Conservation (phyloP, 2,888 invertebrate genomes). For the Agrotis puta region DNA sequence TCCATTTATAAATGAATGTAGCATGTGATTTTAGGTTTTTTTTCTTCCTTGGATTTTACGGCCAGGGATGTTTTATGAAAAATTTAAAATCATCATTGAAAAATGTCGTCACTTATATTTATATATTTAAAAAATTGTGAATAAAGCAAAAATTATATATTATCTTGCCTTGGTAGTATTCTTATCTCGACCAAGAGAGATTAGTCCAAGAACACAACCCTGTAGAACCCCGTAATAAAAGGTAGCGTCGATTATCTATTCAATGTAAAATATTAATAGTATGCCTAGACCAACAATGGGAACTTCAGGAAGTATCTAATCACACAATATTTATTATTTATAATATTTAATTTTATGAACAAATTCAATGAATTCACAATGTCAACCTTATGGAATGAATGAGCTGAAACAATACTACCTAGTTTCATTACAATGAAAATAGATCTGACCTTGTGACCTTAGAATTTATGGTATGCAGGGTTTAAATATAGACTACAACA, state of each 20-base stretch:
- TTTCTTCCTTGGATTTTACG: neutral
- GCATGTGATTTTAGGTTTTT: neutral
- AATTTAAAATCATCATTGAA: neutral
- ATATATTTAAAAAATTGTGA: too few relatives aligned
- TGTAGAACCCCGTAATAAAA: neutral
- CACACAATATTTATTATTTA: too few relatives aligned
- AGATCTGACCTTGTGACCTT: constrained; percentile 28
- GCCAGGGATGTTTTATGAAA: too few relatives aligned
- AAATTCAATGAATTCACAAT: constrained; percentile 1
- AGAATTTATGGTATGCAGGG: neutral
- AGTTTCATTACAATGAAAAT: constrained; percentile 30
- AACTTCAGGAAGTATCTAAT: constrained; percentile 4
- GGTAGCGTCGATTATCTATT: neutral
- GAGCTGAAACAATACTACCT: constrained; percentile 10
- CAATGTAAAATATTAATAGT: neutral
- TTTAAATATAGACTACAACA: constrained; percentile 9
- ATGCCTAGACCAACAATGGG: neutral
- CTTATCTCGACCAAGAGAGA: too few relatives aligned
- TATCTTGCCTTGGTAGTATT: too few relatives aligned
- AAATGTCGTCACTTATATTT: too few relatives aligned
- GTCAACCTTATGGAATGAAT: constrained; percentile 36
- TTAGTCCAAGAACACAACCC: constrained; percentile 6
- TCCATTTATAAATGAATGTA: neutral
- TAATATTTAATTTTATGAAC: constrained; percentile 8
- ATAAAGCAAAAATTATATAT: too few relatives aligned